Conservation (phyloP, 2,113 vertebrate species). For the Parotia lawesii region DNA sequence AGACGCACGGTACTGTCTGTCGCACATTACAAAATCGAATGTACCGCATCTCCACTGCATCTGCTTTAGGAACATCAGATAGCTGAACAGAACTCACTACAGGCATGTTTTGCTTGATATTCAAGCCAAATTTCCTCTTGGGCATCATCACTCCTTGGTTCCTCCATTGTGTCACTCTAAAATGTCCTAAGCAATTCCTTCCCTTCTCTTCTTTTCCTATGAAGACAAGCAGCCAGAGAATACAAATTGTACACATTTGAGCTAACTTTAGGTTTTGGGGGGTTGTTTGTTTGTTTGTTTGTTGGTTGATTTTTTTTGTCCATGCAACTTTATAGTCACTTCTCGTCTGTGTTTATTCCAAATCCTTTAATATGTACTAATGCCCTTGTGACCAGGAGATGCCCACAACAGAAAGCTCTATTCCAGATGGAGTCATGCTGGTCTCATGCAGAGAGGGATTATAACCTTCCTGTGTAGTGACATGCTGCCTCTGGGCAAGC, state of each 20-base stretch:
- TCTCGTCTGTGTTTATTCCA: not conserved
- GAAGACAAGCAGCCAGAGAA: not conserved
- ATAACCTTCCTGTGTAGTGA: constrained; percentile 29
- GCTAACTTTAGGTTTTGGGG: not conserved
- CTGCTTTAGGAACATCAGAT: not conserved
- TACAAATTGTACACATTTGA: not conserved
- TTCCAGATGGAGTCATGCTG: constrained; percentile 50
- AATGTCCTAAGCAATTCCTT: not conserved
- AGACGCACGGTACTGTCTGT: not conserved
- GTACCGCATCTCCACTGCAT: not conserved
- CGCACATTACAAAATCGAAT: not conserved
- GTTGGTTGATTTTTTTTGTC: not conserved
- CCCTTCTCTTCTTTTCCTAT: not conserved
- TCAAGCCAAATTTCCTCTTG: not conserved
- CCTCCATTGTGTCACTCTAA: not conserved
- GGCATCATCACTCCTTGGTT: not conserved
- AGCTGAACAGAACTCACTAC: not conserved
- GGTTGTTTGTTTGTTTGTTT: not conserved
- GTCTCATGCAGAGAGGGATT: constrained; percentile 41
- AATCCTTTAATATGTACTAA: constrained; percentile 5
- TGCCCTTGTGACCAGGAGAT: constrained; percentile 36
- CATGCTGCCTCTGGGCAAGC: constrained; percentile 47
- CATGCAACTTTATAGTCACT: not conserved
- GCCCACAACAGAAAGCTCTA: constrained; percentile 41
- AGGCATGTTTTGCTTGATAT: not conserved